A percentile compares a stretch with the other conserved stretches of the same genome.
These are phyloP conservation scores for Tyto alba DNA, from an alignment of 2,113 vertebrate species.

Conservation along the genomic window DNA sequence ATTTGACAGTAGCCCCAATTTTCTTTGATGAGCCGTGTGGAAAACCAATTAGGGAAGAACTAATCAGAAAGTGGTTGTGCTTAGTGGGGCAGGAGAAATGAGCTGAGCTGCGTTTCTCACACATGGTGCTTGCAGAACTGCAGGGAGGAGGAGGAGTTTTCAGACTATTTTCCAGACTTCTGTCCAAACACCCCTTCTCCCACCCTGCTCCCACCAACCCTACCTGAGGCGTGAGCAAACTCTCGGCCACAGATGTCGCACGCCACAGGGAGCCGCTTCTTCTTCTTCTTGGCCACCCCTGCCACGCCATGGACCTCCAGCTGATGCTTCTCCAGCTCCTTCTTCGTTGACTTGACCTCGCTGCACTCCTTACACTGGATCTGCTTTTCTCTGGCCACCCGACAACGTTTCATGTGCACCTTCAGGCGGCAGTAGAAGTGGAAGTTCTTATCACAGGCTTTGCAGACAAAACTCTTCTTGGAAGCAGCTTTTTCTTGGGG, in stretches of 20 bases:
- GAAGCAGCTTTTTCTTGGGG: slow-evolving; percentile 19
- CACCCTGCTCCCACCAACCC: background rate
- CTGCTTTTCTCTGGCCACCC: slow-evolving; percentile 66
- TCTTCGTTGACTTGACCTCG: slow-evolving; percentile 46
- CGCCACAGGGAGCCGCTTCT: slow-evolving; percentile 63
- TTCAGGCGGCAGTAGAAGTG: slow-evolving; percentile 82
- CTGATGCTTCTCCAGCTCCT: slow-evolving; percentile 77
- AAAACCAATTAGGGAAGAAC: slow-evolving; percentile 31
- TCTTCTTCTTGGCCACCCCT: slow-evolving; percentile 58
- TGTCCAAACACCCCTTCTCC: background rate
- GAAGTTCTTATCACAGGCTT: slow-evolving; percentile 81
- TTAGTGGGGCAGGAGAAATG: slow-evolving; percentile 14
- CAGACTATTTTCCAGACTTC: background rate
- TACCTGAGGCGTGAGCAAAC: slow-evolving; percentile 87
- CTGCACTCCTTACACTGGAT: slow-evolving; percentile 72
- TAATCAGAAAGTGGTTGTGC: background rate
- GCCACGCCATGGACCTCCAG: slow-evolving; percentile 58
- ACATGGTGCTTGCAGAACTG: background rate
- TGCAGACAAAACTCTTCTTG: slow-evolving; percentile 75
- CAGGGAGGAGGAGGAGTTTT: background rate
- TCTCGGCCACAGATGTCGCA: slow-evolving; percentile 83
- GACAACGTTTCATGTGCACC: slow-evolving; percentile 79
- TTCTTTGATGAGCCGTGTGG: slow-evolving; percentile 6
- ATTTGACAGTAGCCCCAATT: background rate
- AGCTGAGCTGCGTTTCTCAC: background rate